Conservation (phyloP, 2,113 vertebrate species). For the human region GRCh38 chr1:79971501-79972000, state of each 20-base stretch:
- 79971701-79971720: slow-evolving; percentile 56
- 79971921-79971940: slow-evolving; percentile 53
- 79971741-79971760: background rate
- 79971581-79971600: slow-evolving; percentile 18
- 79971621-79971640: background rate
- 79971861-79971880: background rate
- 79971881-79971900: slow-evolving; percentile 40
- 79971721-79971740: background rate
- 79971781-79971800: slow-evolving; percentile 18
- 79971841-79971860: slow-evolving; percentile 13
- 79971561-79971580: slow-evolving; percentile 11
- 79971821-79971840: background rate
- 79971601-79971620: slow-evolving; percentile 12
- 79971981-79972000: slow-evolving; percentile 21
- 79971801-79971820: background rate
- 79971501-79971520: background rate
- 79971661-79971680: background rate
- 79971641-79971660: background rate
- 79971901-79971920: slow-evolving; percentile 51
- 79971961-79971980: slow-evolving; percentile 65
- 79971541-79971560: background rate
- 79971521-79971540: slow-evolving; percentile 20
- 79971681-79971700: background rate
- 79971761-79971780: slow-evolving; percentile 26
- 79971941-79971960: slow-evolving; percentile 67